Evolutionary conservation across 92 coral and sea anemone species (phyloP).

Genomic region (Ricordea florida): DNA sequence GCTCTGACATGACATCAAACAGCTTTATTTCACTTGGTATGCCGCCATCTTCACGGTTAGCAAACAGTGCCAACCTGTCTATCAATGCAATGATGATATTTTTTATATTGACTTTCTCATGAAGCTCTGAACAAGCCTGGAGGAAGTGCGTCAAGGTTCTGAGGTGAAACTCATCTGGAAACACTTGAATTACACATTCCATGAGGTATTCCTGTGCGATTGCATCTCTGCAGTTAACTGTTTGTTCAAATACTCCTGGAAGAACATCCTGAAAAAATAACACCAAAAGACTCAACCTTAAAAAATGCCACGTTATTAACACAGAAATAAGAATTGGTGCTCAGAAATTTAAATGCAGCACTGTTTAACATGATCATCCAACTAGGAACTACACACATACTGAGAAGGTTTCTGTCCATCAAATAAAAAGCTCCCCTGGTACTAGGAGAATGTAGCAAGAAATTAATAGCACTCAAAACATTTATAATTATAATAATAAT

Average conservation of each 20-base stretch:
- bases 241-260: constrained; percentile 90
- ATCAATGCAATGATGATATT: constrained; percentile 94
- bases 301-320: neutral
- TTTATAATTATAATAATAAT: too few species aligned
- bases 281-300: neutral
- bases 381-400: too few species aligned
- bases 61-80: constrained; percentile 92
- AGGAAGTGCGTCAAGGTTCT: constrained; percentile 88
- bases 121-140: constrained; percentile 91
- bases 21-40: constrained; percentile 86
- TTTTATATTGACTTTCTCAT: constrained; percentile 90
- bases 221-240: constrained; percentile 89
- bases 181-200: constrained; percentile 99
- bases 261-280: constrained; percentile 66
- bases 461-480: too few species aligned
- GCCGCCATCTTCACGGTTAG: constrained; percentile 98
- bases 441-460: too few species aligned
- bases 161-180: constrained; percentile 98
- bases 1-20: constrained; percentile 97
- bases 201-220: constrained; percentile 98
- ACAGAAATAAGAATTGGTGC: too few species aligned
- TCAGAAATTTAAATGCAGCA: too few species aligned
- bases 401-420: too few species aligned
- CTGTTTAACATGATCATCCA: too few species aligned
- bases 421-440: too few species aligned